Conservation (phyloP, 2,797 vertebrate genomes). For the Nothura maculosa region DNA sequence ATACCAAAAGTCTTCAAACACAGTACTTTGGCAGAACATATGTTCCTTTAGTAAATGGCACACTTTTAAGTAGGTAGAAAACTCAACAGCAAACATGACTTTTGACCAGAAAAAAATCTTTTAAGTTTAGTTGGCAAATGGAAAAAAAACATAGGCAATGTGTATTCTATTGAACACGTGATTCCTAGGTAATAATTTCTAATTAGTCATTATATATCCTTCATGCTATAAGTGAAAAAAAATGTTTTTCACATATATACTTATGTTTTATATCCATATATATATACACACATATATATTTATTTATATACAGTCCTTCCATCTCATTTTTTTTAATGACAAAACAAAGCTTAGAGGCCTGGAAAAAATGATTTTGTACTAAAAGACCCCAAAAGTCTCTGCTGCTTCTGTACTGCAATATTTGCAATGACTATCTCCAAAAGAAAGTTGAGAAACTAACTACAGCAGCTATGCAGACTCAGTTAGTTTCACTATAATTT, state of each 20-base stretch:
- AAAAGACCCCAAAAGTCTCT: neutral
- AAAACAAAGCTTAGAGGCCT: neutral
- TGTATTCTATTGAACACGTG: neutral
- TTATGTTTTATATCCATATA: too few species aligned
- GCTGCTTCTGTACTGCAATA: neutral
- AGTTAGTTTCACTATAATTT: neutral
- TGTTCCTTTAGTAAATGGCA: neutral
- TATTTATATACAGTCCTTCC: neutral
- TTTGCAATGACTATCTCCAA: neutral
- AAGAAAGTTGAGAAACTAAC: neutral
- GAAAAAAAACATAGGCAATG: rapidly evolving
- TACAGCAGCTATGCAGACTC: neutral
- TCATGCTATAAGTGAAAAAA: neutral
- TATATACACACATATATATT: neutral
- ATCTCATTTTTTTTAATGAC: neutral
- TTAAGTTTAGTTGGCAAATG: neutral
- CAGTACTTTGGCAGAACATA: neutral
- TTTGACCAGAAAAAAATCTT: conserved; percentile 3
- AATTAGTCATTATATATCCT: neutral
- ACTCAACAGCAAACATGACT: neutral
- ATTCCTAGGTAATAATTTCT: neutral
- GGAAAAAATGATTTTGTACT: neutral
- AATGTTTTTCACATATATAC: neutral
- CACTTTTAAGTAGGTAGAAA: conserved; percentile 9
- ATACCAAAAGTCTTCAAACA: neutral